phyloP scores from a whole-genome alignment of 1,140 invertebrate species.

The Sitodiplosis mosellana region DNA sequence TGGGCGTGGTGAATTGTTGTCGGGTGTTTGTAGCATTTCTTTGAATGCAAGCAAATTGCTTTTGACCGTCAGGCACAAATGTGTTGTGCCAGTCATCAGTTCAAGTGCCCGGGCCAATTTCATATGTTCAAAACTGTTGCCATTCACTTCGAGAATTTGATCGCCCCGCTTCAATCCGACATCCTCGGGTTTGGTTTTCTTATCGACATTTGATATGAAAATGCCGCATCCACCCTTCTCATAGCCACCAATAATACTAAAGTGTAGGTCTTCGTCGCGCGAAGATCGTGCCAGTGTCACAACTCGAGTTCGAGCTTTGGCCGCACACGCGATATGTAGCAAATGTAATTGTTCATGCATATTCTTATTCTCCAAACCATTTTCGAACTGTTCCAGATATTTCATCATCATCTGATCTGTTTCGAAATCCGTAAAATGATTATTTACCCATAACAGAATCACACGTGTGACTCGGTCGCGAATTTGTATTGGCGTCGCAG shows the following conservation, averaged over 20 bases:
- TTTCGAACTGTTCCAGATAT: conserved; percentile 87
- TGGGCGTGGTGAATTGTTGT: conserved; percentile 52
- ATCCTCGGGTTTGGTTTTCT: conserved; percentile 82
- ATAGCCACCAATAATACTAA: conserved; percentile 84
- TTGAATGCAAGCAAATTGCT: conserved; percentile 77
- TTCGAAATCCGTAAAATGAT: conserved; percentile 99
- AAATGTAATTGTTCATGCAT: conserved; percentile 67
- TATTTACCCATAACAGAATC: conserved; percentile 94
- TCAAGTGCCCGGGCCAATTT: conserved; percentile 79
- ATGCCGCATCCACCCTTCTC: conserved; percentile 69
- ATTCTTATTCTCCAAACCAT: conserved; percentile 60
- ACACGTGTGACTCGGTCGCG: conserved; percentile 86
- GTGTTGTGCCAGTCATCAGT: conserved; percentile 80
- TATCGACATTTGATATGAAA: conserved; percentile 88
- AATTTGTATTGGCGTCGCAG: conserved; percentile 14
- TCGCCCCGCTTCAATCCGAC: conserved; percentile 94
- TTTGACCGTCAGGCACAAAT: conserved; percentile 90
- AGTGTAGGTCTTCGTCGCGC: conserved; percentile 81
- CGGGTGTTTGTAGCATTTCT: conserved; percentile 73
- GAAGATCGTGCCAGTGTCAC: conserved; percentile 80
- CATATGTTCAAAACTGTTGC: conserved; percentile 86
- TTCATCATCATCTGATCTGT: conserved; percentile 91
- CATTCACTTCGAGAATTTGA: conserved; percentile 94
- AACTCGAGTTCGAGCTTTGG: conserved; percentile 80
- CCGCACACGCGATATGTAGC: conserved; percentile 89